These are phyloP conservation scores for Anthopleura xanthogrammica DNA, from an alignment of 92 coral and sea anemone species.

Conservation along the genomic window DNA sequence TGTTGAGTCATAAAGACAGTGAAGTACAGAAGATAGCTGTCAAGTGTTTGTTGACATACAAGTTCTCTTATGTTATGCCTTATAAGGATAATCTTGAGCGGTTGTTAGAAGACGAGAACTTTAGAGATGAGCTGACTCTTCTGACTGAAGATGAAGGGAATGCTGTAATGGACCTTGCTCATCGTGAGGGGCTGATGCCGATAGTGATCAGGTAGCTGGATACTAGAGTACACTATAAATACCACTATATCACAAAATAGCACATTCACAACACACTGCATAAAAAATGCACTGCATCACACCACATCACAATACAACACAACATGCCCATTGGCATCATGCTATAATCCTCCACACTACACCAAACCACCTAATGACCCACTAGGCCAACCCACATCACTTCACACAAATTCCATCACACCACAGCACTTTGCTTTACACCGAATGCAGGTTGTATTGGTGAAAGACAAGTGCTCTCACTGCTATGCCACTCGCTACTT, in stretches of 20 bases:
- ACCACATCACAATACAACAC: neutral
- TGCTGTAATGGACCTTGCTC: conserved; percentile 67
- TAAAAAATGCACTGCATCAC: neutral
- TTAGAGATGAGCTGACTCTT: conserved; percentile 83
- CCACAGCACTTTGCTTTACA: neutral
- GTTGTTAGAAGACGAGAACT: conserved; percentile 82
- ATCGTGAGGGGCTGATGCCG: conserved; percentile 82
- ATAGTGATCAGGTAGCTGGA: conserved; percentile 69
- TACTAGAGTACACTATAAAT: neutral
- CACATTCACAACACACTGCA: neutral
- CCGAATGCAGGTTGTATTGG: no score
- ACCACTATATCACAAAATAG: neutral
- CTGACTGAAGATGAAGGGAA: conserved; percentile 81
- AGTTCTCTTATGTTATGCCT: conserved; percentile 76
- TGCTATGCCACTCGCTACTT: no score
- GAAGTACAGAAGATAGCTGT: conserved; percentile 89
- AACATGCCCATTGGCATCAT: neutral
- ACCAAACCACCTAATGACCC: neutral
- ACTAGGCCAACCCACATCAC: neutral
- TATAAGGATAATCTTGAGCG: conserved; percentile 82
- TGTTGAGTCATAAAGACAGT: conserved; percentile 75
- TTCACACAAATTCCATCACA: neutral
- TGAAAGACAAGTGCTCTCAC: no score
- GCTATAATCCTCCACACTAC: neutral
- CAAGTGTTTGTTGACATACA: conserved; percentile 81